A percentile compares a stretch with the other conserved stretches of the same genome.
Evolutionary conservation across 2,888 invertebrate species (phyloP).

Genomic region (Desoria tigrina): DNA sequence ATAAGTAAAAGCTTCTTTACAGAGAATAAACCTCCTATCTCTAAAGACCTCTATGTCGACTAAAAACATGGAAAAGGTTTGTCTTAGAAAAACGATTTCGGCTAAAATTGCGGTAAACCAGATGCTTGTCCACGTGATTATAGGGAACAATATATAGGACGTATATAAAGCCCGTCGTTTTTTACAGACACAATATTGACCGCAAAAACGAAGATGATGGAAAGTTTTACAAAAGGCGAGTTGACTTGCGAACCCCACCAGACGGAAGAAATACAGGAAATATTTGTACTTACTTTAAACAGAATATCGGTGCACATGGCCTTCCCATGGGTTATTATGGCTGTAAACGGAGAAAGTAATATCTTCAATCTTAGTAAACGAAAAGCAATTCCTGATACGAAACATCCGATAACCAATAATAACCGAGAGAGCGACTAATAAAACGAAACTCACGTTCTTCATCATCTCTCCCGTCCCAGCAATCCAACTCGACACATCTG

Average conservation of each 20-base stretch:
- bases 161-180: too few species aligned
- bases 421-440: too few species aligned
- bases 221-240: too few species aligned
- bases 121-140: too few species aligned
- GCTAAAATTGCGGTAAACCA: too few species aligned
- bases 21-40: neutral
- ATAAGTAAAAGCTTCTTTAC: neutral
- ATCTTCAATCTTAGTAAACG: neutral
- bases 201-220: too few species aligned
- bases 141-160: too few species aligned
- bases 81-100: too few species aligned
- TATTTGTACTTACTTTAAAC: slow-evolving; percentile 69
- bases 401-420: neutral
- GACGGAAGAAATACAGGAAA: too few species aligned
- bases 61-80: too few species aligned
- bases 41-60: neutral
- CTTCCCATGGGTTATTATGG: slow-evolving; percentile 98
- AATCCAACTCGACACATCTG: slow-evolving; percentile 96
- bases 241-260: too few species aligned
- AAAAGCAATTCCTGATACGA: neutral
- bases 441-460: slow-evolving; percentile 70
- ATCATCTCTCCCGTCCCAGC: slow-evolving; percentile 98
- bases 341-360: slow-evolving; percentile 22
- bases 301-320: slow-evolving; percentile 99
- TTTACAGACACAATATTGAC: too few species aligned